These are phyloP conservation scores for Eptatretus atami DNA, from an alignment of 2,797 vertebrate genomes.

Conservation along the genomic window DNA sequence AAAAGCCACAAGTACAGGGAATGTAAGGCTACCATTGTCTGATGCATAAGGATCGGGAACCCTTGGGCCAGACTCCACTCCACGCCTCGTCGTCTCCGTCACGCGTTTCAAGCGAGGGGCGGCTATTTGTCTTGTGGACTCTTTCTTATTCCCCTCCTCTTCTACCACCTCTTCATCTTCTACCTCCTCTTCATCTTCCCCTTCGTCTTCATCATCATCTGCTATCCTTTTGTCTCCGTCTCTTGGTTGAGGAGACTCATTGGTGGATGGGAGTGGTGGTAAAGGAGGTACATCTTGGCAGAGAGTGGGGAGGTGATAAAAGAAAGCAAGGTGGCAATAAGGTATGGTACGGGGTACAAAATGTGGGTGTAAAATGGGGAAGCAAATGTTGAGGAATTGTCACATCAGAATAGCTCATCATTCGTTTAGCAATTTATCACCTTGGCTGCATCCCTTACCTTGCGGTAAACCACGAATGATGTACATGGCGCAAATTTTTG, in stretches of 20 bases:
- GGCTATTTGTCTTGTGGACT: neutral
- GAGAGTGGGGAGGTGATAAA: too few species aligned
- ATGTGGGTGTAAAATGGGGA: neutral
- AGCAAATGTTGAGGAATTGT: neutral
- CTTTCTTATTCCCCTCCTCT: neutral
- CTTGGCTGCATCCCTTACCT: neutral
- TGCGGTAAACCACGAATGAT: slow-evolving; percentile 21
- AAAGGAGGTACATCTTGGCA: neutral
- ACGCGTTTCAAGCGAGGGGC: neutral
- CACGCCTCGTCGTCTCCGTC: slow-evolving; percentile 8
- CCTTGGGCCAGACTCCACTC: slow-evolving; percentile 69
- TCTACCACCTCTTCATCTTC: neutral
- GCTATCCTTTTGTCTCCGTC: neutral
- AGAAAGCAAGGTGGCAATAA: too few species aligned
- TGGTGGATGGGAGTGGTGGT: neutral
- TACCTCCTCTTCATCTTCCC: neutral
- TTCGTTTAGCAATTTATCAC: too few species aligned
- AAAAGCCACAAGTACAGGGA: slow-evolving; percentile 85
- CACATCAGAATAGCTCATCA: neutral
- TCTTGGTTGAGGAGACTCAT: neutral
- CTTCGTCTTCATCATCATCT: neutral
- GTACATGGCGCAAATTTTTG: slow-evolving; percentile 78
- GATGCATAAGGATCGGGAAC: slow-evolving; percentile 86
- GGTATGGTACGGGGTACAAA: neutral
- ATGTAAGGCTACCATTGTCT: slow-evolving; percentile 99